Base-by-base conservation (phyloP, 1,140 invertebrate species). In the Anastrepha ludens region DNA sequence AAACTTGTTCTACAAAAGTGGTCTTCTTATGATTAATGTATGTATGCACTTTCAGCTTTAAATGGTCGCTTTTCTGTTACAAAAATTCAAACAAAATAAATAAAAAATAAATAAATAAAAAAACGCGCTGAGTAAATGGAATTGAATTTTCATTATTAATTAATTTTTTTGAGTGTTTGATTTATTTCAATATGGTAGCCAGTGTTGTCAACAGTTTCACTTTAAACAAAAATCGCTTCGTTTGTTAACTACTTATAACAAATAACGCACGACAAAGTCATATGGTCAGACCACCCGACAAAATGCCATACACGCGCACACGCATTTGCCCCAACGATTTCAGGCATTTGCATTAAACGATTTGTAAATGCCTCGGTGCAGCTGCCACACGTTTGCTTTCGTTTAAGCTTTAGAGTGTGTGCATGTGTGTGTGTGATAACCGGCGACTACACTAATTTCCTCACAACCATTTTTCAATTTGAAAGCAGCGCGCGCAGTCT, bases 401-500 rank as follows among this genome's bases (percentile, higher is more conserved):
- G 41, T 47, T 74, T 47, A 62, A 62, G 60, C 6, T 55, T 55
- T 62, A 8, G 13, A 17, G 41, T 4, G 44, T 3, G 41, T 44
- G 67, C 41, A 15, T 67, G 29, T 67, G n/a, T 74, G 13, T 74
- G 41, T 41, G 67, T 44, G 11, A 11, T 11, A 55, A 55, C 1
- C 50, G 50, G 6, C 50, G 50, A 55, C 13, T 74, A 41, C 67
- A 74, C 67, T 47, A 47, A 47, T 74, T 74, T 74, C 67, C 39
- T 6, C 41, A 5, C 39, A 74, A 74, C 39, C 67, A 74, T 74
- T 74, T 74, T 47, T 74, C 67, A 74, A 74, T 44, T 74, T 74
- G 39, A 41, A 41, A 17, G 6, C 67, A 4, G 1, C 39, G 39
- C 9, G 41, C 67, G 13, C 39, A 41, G 41, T 41, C 11, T 20